Evolutionary conservation across 2,113 vertebrate species (phyloP).

Genomic region (Eudyptes chrysolophus): DNA sequence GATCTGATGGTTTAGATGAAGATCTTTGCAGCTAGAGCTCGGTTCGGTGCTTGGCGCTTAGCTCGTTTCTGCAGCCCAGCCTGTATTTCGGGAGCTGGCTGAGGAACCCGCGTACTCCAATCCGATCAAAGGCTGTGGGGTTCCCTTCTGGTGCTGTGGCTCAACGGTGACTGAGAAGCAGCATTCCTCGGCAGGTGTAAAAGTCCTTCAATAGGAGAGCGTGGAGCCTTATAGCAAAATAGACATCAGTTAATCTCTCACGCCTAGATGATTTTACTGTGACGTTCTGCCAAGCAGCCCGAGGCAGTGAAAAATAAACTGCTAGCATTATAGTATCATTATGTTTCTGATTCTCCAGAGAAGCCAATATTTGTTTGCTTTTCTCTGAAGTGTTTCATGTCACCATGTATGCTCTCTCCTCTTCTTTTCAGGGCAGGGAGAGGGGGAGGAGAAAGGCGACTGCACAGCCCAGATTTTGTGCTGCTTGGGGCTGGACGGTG

Average conservation of each 20-base stretch:
- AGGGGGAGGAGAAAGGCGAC: background rate
- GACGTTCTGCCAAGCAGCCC: slow-evolving; percentile 51
- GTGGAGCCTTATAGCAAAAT: slow-evolving; percentile 23
- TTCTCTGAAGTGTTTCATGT: slow-evolving; percentile 61
- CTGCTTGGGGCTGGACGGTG: background rate
- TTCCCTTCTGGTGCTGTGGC: background rate
- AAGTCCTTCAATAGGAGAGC: background rate
- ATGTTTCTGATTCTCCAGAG: slow-evolving; percentile 60
- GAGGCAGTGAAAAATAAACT: slow-evolving; percentile 67
- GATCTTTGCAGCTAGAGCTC: background rate
- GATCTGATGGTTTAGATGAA: background rate
- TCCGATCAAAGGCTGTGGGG: background rate
- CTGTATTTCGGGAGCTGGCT: background rate
- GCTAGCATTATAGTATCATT: slow-evolving; percentile 57
- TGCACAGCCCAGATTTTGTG: background rate
- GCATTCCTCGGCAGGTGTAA: slow-evolving; percentile 47
- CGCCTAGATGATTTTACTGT: slow-evolving; percentile 53
- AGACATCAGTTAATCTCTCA: slow-evolving; percentile 51
- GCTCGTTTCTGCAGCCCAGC: background rate
- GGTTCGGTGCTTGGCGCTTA: background rate
- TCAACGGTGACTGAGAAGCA: background rate
- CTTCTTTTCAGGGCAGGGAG: background rate
- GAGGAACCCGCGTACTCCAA: background rate
- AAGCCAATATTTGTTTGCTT: slow-evolving; percentile 66
- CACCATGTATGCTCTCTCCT: background rate